Evolutionary conservation across 2,888 invertebrate genomes (phyloP), one percentile per base, ranked within the genome.

Genomic region (Eupithecia dodoneata): DNA sequence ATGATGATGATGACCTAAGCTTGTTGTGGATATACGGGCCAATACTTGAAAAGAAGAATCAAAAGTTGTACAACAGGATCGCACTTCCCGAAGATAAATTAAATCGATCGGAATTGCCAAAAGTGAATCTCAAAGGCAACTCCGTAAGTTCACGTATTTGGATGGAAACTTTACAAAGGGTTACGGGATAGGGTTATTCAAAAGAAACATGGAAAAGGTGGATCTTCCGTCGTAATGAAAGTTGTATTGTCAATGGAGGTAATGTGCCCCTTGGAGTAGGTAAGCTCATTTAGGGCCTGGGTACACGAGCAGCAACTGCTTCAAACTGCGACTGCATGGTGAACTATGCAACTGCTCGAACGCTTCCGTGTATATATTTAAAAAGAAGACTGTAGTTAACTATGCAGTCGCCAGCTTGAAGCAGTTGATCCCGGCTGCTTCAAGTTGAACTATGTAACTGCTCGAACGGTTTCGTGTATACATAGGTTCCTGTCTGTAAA

Each of bases 121-220:
- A 91, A 90, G 87, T 90, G 88, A 90, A 89, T 91, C 88, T 88
- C 91, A 91, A 89, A 87, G 88, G 87, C 84, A 86, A 87, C 86
- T 88, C 84, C 83, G 84, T 81, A 83, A 84, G 83, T 83, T 85
- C 83, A 67, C 77, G 81, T 80, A 80, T 80, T 80, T 81, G 79
- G 78, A 73, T 83, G 84, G 83, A 79, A 91, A 93, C 88, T 92
- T 94, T 90, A 90, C 89, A 92, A 93, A 93, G 93, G 92, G 94
- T 92, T 92, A 90, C 88, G 49, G 90, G 88, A 85, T 87, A 85
- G 89, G 90, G 89, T 90, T 91, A 91, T 91, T 91, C 89, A 87
- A 87, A 87, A 84, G 87, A 91, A 90, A 95, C 92, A 92, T 85
- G 91, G 87, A 92, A 93, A 92, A 93, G 94, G 93, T 93, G 93